Percentiles rank a stretch among this genome's conserved stretches.
phyloP scores from a whole-genome alignment of 2,113 vertebrate species.

The Elephas maximus region DNA sequence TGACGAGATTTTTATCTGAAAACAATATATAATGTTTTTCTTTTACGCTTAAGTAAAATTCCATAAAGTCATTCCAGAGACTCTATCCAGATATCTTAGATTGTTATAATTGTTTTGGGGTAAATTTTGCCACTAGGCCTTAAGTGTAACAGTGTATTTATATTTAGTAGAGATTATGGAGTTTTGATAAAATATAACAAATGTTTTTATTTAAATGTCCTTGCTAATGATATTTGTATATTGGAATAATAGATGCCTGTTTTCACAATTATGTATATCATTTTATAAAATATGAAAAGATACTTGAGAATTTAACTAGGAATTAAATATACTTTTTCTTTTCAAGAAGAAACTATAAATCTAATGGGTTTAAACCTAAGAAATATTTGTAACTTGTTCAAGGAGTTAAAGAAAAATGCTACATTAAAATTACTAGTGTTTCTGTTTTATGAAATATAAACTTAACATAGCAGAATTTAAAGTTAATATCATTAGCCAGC shows the following conservation, averaged over 20 bases:
- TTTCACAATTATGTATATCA: background rate
- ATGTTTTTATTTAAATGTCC: slow-evolving; percentile 27
- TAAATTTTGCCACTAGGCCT: background rate
- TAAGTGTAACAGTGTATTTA: background rate
- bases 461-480: background rate
- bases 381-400: background rate
- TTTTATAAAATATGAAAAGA: background rate
- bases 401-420: background rate
- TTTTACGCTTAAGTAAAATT: slow-evolving; percentile 45
- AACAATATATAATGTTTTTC: background rate
- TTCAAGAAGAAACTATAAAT: background rate
- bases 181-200: slow-evolving; percentile 6
- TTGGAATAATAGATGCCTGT: background rate
- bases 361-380: background rate
- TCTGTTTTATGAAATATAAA: slow-evolving; percentile 31
- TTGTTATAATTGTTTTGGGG: slow-evolving; percentile 36
- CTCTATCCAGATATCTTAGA: background rate
- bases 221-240: slow-evolving; percentile 13
- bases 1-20: slow-evolving; percentile 19
- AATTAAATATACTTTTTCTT: background rate
- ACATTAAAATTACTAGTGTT: slow-evolving; percentile 12
- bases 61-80: background rate
- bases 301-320: slow-evolving; percentile 39
- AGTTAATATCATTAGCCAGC: background rate
- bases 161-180: background rate